Conservation (phyloP, 2,888 invertebrate genomes). For the Diadegma fenestrale region DNA sequence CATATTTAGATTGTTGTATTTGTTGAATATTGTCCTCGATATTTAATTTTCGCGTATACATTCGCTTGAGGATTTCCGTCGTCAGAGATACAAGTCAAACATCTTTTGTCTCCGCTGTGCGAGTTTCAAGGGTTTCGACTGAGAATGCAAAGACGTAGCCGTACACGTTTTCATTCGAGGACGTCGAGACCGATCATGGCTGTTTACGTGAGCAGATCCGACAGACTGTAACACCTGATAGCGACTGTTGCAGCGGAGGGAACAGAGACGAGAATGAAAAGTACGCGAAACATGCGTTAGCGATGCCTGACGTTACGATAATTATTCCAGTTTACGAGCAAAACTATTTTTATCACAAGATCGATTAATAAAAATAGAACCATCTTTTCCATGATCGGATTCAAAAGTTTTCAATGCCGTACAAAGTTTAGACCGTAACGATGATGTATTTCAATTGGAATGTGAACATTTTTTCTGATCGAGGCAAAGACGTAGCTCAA, state of each 20-base stretch:
- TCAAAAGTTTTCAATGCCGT: neutral
- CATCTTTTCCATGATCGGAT: neutral
- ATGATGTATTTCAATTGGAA: neutral
- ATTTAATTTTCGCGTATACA: neutral
- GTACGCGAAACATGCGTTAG: constrained; percentile 16
- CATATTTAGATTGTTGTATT: too few species aligned
- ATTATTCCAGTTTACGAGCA: neutral
- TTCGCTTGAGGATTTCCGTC: neutral
- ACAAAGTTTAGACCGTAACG: neutral
- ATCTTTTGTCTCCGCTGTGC: neutral
- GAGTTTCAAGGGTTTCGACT: constrained; percentile 18
- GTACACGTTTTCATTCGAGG: neutral
- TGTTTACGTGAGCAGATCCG: neutral
- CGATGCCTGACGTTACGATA: neutral
- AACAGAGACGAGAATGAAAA: neutral
- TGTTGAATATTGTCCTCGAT: neutral
- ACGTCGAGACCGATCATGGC: constrained; percentile 9
- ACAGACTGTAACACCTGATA: neutral
- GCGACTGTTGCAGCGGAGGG: neutral
- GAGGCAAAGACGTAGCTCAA: neutral
- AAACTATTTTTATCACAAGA: neutral
- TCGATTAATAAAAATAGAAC: neutral
- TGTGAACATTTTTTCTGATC: neutral
- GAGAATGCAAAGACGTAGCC: neutral
- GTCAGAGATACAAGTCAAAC: neutral